Base-by-base conservation (phyloP, 2,113 vertebrate genomes). In the Nothobranchius furzeri region DNA sequence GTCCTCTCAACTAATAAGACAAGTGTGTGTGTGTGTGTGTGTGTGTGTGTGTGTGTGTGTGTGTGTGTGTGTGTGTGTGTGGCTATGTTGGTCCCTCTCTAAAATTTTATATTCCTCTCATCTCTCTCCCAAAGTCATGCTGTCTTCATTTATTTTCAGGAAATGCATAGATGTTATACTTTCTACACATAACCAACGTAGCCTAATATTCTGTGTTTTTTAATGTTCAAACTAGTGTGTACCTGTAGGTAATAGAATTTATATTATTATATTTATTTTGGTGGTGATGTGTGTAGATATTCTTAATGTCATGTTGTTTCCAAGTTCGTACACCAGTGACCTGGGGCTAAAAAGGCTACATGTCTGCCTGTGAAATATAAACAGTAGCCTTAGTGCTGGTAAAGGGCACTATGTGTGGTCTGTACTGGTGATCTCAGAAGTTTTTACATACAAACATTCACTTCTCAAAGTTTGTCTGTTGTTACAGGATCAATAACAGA, bases 191-290 rank as follows among this genome's bases (percentile, higher is more conserved):
- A 73, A 84, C 86, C 83, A 87, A 78, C 79, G 77, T 90, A 87
- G 85, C 88, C 88, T 88, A 85, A 83, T 82, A 85, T 75, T 75
- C 60, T 24, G 79, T 90, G 85, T 86, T 85, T 89, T 87, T 79
- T 87, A 86, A 85, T 83, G 87, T 88, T 88, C 69, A 76, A 67
- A 82, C 65, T 78, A 71, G 81, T 88, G 83, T 85, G 59, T 71
- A 78, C 62, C 48, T 70, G 86, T 91, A 88, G 78, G 51, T 46
- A 60, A 77, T 87, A 85, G 78, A 80, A 17, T 90, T 89, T 83
- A 74, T 91, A 85, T 85, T 53, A 77, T 72, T 86, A 64, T 72
- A 78, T 87, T 90, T 88, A 85, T 88, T 89, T 88, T 64, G 57
- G 75, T 87, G 85, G 82, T 91, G 84, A 53, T 81, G 45, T 70